phyloP scores from a whole-genome alignment of 2,113 vertebrate species.

The Ochotona curzoniae region DNA sequence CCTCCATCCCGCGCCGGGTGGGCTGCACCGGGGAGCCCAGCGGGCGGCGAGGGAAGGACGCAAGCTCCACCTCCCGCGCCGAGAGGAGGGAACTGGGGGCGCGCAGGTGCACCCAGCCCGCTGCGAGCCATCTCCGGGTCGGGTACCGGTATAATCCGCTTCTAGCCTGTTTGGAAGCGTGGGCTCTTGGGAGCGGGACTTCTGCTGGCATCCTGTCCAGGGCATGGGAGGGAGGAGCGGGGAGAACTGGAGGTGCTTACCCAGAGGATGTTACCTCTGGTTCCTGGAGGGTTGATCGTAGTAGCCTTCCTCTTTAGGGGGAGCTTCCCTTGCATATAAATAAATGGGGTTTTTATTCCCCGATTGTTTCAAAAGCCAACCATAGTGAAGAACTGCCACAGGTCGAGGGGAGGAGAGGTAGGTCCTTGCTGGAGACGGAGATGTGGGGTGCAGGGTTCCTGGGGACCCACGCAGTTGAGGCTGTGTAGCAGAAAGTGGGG shows the following conservation, averaged over 20 bases:
- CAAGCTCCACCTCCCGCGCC: conserved; percentile 65
- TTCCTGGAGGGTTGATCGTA: not conserved
- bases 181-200: conserved; percentile 76
- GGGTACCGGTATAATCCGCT: conserved; percentile 83
- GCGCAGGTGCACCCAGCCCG: conserved; percentile 79
- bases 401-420: conserved; percentile 78
- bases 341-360: conserved; percentile 50
- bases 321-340: conserved; percentile 28
- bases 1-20: conserved; percentile 31
- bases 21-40: not conserved
- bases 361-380: conserved; percentile 55
- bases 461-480: not conserved
- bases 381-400: conserved; percentile 69
- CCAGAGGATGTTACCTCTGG: not conserved
- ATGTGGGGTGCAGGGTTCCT: not conserved
- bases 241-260: not conserved
- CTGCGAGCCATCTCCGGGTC: conserved; percentile 74
- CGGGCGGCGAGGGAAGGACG: conserved; percentile 17
- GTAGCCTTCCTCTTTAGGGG: not conserved
- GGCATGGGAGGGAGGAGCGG: conserved; percentile 18
- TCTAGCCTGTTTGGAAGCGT: conserved; percentile 80
- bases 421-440: conserved; percentile 57
- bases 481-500: not conserved
- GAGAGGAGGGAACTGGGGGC: conserved; percentile 64
- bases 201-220: not conserved